A percentile compares a stretch with the other conserved stretches of the same genome.
Conservation (phyloP, 2,797 vertebrate species). For the Lagocephalus sceleratus region DNA sequence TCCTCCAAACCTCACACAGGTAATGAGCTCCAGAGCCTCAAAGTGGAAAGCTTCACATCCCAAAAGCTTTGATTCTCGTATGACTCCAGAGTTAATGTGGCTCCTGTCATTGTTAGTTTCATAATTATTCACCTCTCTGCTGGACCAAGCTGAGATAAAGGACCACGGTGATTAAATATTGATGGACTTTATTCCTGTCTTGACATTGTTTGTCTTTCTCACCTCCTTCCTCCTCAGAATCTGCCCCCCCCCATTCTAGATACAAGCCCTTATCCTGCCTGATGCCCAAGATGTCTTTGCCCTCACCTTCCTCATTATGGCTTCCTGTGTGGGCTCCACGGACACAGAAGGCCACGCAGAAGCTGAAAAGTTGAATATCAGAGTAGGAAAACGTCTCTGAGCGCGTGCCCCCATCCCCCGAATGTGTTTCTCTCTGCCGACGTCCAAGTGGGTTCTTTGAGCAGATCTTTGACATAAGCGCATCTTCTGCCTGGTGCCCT, state of each 20-base stretch:
- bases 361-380: too few relatives aligned
- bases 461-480: too few relatives aligned
- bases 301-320: neutral
- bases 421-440: too few relatives aligned
- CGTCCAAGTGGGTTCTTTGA: too few relatives aligned
- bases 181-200: conserved; percentile 14
- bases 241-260: neutral
- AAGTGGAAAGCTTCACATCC: neutral
- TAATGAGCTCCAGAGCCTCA: neutral
- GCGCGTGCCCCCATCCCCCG: too few relatives aligned
- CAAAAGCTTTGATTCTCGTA: neutral
- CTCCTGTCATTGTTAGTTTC: conserved; percentile 4
- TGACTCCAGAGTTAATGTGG: neutral
- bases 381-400: too few relatives aligned
- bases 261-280: neutral
- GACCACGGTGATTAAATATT: conserved; percentile 42
- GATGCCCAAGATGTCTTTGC: conserved; percentile 5
- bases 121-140: conserved; percentile 10
- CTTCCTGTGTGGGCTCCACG: neutral
- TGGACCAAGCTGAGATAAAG: conserved; percentile 10
- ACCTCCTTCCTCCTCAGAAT: conserved; percentile 3
- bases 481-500: conserved; percentile 1
- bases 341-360: neutral
- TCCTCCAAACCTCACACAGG: neutral
- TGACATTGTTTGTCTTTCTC: conserved; percentile 16